A percentile compares a stretch with the other conserved stretches of the same genome.
Evolutionary conservation across 1,140 invertebrate species (phyloP).

Genomic region (Drosophila aff.): DNA sequence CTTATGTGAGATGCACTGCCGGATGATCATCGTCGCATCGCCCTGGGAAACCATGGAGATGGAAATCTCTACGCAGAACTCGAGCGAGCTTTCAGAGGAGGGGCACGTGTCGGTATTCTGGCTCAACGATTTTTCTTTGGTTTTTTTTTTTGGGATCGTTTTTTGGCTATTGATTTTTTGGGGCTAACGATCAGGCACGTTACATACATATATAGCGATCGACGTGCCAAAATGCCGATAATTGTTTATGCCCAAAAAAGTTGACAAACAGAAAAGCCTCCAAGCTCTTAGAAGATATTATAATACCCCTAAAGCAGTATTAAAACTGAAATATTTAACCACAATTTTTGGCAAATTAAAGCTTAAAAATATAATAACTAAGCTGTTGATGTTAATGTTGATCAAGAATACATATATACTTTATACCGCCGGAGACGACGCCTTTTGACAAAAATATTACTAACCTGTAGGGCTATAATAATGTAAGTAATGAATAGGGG

Average conservation of each 20-base stretch:
- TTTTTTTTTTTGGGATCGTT: slow-evolving; percentile 14
- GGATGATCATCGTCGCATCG: slow-evolving; percentile 3
- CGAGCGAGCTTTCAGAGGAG: slow-evolving; percentile 40
- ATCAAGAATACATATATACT: too few species aligned
- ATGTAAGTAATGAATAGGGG: too few species aligned
- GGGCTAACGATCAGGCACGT: slow-evolving; percentile 9
- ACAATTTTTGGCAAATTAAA: too few species aligned
- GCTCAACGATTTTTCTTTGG: neutral
- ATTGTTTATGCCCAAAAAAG: neutral
- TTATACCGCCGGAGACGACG: too few species aligned
- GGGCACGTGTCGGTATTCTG: slow-evolving; percentile 77
- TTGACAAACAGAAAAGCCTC: neutral
- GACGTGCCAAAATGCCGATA: slow-evolving; percentile 47
- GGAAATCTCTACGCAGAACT: slow-evolving; percentile 76
- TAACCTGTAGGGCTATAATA: too few species aligned
- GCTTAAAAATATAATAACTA: too few species aligned
- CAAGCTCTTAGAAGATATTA: too few species aligned
- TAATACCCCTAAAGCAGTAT: too few species aligned
- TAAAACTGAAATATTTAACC: too few species aligned
- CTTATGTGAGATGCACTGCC: slow-evolving; percentile 71
- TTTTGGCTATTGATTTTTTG: slow-evolving; percentile 63
- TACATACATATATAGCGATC: slow-evolving; percentile 28
- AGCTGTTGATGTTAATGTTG: too few species aligned
- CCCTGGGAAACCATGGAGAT: slow-evolving; percentile 41
- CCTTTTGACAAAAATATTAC: too few species aligned